Conservation (phyloP, 2,888 invertebrate genomes). For the Standfussiana lucernea region DNA sequence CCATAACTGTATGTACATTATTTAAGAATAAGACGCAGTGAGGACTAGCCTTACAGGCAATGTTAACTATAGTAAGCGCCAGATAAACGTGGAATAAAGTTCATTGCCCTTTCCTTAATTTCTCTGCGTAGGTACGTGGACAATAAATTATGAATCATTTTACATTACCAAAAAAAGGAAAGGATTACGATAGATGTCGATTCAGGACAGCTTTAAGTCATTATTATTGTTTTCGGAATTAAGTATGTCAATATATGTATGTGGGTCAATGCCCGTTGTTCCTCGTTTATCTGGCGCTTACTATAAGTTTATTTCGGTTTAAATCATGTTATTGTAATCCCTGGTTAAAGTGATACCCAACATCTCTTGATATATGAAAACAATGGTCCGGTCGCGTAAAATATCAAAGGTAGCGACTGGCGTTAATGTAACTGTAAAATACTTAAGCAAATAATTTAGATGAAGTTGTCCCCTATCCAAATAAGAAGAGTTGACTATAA, state of each 20-base stretch:
- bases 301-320: background rate
- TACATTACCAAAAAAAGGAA: too few species aligned
- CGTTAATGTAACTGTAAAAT: background rate
- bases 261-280: too few species aligned
- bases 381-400: background rate
- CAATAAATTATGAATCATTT: too few species aligned
- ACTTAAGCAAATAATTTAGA: background rate
- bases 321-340: constrained; percentile 3
- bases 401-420: background rate
- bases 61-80: too few species aligned
- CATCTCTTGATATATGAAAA: background rate
- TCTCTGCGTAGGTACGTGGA: too few species aligned
- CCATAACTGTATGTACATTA: background rate
- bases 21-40: background rate
- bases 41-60: background rate
- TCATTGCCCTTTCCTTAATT: too few species aligned
- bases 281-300: too few species aligned
- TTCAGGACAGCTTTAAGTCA: too few species aligned
- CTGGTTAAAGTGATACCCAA: background rate
- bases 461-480: background rate
- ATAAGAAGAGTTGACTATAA: background rate
- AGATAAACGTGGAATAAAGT: too few species aligned
- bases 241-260: too few species aligned
- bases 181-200: too few species aligned
- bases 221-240: too few species aligned